phyloP scores from a whole-genome alignment of 2,888 invertebrate genomes.

The Nebria brevicollis region DNA sequence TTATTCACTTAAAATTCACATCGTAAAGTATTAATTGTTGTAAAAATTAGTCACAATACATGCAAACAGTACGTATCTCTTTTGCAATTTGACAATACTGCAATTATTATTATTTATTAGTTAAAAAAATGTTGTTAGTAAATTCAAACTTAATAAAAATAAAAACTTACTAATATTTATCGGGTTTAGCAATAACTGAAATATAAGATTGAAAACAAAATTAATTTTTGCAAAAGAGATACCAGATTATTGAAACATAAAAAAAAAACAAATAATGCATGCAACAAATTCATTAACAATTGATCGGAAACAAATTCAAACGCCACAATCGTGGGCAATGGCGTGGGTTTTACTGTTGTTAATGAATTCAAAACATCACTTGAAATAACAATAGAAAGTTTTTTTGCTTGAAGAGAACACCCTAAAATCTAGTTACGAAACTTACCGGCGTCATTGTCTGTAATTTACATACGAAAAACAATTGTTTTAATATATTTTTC shows the following conservation, averaged over 20 bases:
- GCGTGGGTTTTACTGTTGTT: not conserved
- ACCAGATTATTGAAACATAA: not conserved
- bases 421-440: conserved; percentile 48
- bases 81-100: conserved; percentile 19
- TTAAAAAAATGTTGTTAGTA: not conserved
- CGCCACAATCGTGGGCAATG: not conserved
- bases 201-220: not conserved
- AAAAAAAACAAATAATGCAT: not conserved
- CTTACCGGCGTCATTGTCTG: conserved; percentile 65
- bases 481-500: conserved; percentile 47
- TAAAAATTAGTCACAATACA: conserved; percentile 33
- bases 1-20: no score
- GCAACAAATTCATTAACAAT: conserved; percentile 20
- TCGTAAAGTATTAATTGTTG: not conserved
- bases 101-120: not conserved
- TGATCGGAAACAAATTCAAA: not conserved
- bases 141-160: not conserved
- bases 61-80: conserved; percentile 30
- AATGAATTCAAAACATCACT: not conserved
- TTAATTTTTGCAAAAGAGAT: not conserved
- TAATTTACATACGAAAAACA: conserved; percentile 56
- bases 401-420: conserved; percentile 23
- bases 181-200: not conserved
- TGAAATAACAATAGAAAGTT: not conserved
- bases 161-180: conserved; percentile 1